A percentile compares a stretch with the other conserved stretches of the same genome.
Conservation (phyloP, 2,888 invertebrate species). For the Limnephilus auricula region DNA sequence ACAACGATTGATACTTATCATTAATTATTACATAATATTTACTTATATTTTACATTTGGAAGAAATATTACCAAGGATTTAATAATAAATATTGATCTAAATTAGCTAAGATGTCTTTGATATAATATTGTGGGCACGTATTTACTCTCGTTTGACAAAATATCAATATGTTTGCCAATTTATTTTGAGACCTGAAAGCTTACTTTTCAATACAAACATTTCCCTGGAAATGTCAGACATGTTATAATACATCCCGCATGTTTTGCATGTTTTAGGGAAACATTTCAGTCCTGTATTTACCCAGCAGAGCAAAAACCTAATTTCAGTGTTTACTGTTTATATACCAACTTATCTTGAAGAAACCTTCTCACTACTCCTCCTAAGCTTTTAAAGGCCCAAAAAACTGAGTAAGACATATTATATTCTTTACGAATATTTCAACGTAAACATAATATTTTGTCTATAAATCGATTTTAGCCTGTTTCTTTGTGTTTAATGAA, state of each 20-base stretch:
- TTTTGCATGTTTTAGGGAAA: neutral
- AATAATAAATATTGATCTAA: conserved; percentile 3
- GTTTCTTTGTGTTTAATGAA: no score
- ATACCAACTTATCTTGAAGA: neutral
- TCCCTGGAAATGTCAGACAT: conserved; percentile 7
- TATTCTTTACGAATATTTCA: neutral
- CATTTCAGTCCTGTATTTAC: neutral
- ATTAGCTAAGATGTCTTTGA: conserved; percentile 8
- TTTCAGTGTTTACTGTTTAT: neutral
- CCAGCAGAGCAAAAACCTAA: neutral
- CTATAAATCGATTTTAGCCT: no score
- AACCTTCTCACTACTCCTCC: neutral
- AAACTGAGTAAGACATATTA: neutral
- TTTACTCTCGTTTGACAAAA: conserved; percentile 17
- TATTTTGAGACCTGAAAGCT: conserved; percentile 2
- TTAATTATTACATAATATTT: neutral
- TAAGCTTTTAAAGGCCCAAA: neutral
- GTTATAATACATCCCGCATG: neutral
- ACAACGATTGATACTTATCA: neutral
- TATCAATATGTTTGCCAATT: conserved; percentile 28
- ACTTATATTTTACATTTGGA: neutral
- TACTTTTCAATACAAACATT: neutral
- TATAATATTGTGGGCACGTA: neutral
- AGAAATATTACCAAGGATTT: neutral
- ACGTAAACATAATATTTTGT: no score